A percentile compares a stretch with the other conserved stretches of the same genome.
Conservation (phyloP, 2,797 vertebrate genomes). For the Acanthopagrus latus region DNA sequence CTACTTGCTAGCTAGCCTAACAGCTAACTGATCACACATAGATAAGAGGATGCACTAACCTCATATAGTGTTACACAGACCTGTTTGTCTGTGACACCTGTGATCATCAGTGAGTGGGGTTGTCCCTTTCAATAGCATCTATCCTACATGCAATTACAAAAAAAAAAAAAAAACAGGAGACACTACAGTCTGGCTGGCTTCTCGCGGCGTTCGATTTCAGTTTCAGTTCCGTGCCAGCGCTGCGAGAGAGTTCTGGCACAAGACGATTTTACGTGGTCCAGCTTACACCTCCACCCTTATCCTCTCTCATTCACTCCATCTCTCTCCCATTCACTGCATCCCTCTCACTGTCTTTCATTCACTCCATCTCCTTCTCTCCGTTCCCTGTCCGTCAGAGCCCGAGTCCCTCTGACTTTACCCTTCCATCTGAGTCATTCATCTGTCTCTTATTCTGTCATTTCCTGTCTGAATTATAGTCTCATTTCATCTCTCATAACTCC, state of each 20-base stretch:
- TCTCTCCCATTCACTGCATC: slow-evolving; percentile 52
- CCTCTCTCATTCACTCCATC: slow-evolving; percentile 47
- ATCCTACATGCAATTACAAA: slow-evolving; percentile 25
- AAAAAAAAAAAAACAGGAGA: slow-evolving; percentile 27
- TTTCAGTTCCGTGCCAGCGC: slow-evolving; percentile 66
- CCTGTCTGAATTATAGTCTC: neutral
- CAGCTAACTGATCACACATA: neutral
- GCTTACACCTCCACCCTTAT: slow-evolving; percentile 73
- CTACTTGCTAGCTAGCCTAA: neutral
- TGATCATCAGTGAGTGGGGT: neutral
- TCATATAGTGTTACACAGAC: too few species aligned
- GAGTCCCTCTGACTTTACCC: slow-evolving; percentile 6
- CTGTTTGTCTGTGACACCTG: neutral
- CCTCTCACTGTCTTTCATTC: slow-evolving; percentile 50
- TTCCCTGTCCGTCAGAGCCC: slow-evolving; percentile 29
- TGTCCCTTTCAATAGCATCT: neutral
- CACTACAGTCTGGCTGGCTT: slow-evolving; percentile 68
- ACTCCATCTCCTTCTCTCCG: slow-evolving; percentile 23
- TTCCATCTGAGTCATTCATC: slow-evolving; percentile 19
- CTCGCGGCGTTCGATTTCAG: slow-evolving; percentile 54
- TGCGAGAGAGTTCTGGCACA: slow-evolving; percentile 66
- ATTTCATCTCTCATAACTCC: neutral
- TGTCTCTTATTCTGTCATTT: slow-evolving; percentile 13
- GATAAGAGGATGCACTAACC: neutral
- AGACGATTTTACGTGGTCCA: slow-evolving; percentile 64